Percentiles rank a stretch among this genome's conserved stretches.
Evolutionary conservation across 2,797 vertebrate species (phyloP).

Genomic region (Acanthopagrus latus): DNA sequence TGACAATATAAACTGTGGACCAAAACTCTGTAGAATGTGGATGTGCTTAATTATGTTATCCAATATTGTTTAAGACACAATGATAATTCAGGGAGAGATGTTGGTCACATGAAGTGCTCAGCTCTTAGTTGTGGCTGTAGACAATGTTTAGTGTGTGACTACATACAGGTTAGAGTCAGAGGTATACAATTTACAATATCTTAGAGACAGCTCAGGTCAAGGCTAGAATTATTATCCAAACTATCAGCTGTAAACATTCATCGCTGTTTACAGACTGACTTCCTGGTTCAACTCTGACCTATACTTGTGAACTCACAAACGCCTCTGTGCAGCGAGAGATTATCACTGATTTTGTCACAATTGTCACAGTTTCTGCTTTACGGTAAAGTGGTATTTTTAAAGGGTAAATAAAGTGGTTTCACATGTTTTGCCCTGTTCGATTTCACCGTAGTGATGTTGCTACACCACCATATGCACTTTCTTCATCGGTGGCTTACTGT

Average conservation of each 20-base stretch:
- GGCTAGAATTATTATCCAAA: constrained; percentile 34
- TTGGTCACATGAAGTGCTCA: background rate
- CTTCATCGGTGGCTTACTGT: background rate
- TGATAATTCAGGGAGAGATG: background rate
- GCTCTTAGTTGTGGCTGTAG: constrained; percentile 1
- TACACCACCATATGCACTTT: background rate
- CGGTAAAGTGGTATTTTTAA: background rate
- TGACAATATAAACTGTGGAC: background rate
- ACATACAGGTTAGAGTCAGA: constrained; percentile 9
- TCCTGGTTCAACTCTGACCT: constrained; percentile 24
- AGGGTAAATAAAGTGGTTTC: background rate
- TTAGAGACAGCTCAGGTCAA: constrained; percentile 3
- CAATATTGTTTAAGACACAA: background rate
- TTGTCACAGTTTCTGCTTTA: background rate
- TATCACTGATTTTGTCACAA: background rate
- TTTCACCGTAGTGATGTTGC: background rate
- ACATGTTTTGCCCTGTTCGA: background rate
- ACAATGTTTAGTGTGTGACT: constrained; percentile 30
- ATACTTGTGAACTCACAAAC: background rate
- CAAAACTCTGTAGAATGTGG: background rate
- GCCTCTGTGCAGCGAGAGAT: background rate
- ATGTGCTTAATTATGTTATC: constrained; percentile 7
- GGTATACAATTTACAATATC: constrained; percentile 38
- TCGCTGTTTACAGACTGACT: constrained; percentile 35
- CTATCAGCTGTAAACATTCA: constrained; percentile 31